phyloP scores from a whole-genome alignment of 1,140 invertebrate genomes.

The Sycophila sp. region DNA sequence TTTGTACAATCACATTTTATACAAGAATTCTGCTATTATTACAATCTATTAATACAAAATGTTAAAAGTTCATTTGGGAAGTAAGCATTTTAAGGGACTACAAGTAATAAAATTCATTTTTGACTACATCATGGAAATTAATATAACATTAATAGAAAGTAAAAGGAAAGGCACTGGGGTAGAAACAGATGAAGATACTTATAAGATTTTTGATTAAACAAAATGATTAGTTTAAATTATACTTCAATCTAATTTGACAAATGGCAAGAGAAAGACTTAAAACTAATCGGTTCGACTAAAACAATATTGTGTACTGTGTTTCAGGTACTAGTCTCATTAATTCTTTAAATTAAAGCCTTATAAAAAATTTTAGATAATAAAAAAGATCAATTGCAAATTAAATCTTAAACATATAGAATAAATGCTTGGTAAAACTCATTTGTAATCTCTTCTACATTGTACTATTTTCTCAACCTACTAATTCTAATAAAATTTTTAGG shows the following conservation, averaged over 20 bases:
- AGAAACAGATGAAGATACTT: too few relatives aligned
- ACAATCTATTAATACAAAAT: too few relatives aligned
- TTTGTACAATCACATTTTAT: background rate
- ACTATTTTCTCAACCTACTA: background rate
- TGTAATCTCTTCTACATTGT: slow-evolving; percentile 20
- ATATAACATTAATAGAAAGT: background rate
- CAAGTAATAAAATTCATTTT: slow-evolving; percentile 3
- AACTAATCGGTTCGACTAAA: slow-evolving; percentile 32
- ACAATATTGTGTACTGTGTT: slow-evolving; percentile 44
- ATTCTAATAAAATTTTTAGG: slow-evolving; percentile 18
- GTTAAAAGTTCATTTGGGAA: too few relatives aligned
- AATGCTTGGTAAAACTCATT: background rate
- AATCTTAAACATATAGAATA: too few relatives aligned
- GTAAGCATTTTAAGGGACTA: slow-evolving; percentile 18
- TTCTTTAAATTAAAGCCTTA: slow-evolving; percentile 42
- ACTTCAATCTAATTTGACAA: slow-evolving; percentile 32
- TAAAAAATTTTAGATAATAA: too few relatives aligned
- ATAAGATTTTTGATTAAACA: background rate
- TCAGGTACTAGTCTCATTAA: slow-evolving; percentile 48
- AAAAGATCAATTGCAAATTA: too few relatives aligned
- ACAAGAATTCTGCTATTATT: background rate
- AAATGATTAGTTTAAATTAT: slow-evolving; percentile 10
- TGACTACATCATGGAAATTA: slow-evolving; percentile 1
- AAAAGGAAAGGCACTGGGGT: slow-evolving; percentile 16
- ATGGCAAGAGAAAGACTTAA: slow-evolving; percentile 36